Conservation (phyloP, 2,888 invertebrate species). For the Conistra vaccinii region DNA sequence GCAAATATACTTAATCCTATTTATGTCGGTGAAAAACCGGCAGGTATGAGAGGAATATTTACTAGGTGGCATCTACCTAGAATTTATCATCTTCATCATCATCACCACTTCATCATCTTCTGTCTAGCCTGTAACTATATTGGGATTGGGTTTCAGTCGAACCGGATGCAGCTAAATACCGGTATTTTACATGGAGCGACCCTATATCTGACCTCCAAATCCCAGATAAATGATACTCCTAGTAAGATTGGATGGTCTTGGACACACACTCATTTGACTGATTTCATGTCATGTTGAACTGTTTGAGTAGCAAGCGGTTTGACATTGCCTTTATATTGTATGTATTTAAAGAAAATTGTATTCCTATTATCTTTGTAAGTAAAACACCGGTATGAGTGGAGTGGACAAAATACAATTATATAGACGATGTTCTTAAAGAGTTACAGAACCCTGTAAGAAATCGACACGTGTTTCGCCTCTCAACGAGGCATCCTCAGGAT, state of each 20-base stretch:
- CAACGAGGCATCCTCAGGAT: no score
- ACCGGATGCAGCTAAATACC: not conserved
- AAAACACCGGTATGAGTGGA: not conserved
- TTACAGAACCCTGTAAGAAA: no score
- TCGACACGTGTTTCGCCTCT: no score
- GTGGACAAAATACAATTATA: no score
- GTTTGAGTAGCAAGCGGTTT: not conserved
- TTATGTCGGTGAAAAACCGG: not conserved
- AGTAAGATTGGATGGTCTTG: not conserved
- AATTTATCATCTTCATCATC: no score
- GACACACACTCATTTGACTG: not conserved
- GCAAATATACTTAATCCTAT: not conserved
- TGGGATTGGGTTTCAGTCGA: not conserved
- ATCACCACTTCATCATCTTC: no score
- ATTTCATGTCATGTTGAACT: not conserved
- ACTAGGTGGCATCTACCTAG: not conserved
- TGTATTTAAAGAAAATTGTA: not conserved
- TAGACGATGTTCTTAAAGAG: no score
- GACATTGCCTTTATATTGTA: not conserved
- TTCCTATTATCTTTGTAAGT: not conserved
- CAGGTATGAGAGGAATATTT: not conserved
- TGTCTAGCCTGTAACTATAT: no score
- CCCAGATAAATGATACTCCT: not conserved
- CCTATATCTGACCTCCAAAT: not conserved
- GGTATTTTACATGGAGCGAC: not conserved